Evolutionary conservation across 2,888 invertebrate genomes (phyloP).

Genomic region (Macrosoma leucophasiata): DNA sequence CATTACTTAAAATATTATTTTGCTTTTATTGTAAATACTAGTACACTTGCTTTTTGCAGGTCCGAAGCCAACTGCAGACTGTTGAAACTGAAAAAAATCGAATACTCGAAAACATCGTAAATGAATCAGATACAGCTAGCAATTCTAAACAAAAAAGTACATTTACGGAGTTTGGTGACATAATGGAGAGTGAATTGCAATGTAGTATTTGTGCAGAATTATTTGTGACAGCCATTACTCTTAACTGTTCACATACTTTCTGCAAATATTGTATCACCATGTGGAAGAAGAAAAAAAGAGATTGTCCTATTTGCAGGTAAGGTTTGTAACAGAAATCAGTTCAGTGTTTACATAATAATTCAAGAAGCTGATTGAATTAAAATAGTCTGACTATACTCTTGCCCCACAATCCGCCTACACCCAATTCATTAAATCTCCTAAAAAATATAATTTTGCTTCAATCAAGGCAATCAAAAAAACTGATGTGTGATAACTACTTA

Average conservation of each 20-base stretch:
- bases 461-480: no score
- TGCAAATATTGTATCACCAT: slow-evolving; percentile 81
- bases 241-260: slow-evolving; percentile 85
- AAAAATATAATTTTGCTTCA: no score
- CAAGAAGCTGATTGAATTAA: slow-evolving; percentile 3
- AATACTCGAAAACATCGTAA: slow-evolving; percentile 39
- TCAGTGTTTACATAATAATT: no score
- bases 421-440: no score
- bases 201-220: slow-evolving; percentile 86
- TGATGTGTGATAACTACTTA: no score
- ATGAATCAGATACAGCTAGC: slow-evolving; percentile 24
- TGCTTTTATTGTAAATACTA: no score
- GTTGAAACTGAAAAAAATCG: slow-evolving; percentile 49
- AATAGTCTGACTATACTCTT: no score
- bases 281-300: slow-evolving; percentile 81
- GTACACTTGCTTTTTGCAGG: no score
- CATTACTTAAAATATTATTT: no score
- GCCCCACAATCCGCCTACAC: no score
- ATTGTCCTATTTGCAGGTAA: slow-evolving; percentile 83
- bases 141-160: slow-evolving; percentile 39
- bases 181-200: slow-evolving; percentile 82
- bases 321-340: slow-evolving; percentile 7
- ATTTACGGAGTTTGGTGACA: slow-evolving; percentile 62
- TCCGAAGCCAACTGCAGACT: slow-evolving; percentile 42
- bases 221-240: slow-evolving; percentile 80